Evolutionary conservation across 2,113 vertebrate species (phyloP).

Genomic region (Pavo muticus): DNA sequence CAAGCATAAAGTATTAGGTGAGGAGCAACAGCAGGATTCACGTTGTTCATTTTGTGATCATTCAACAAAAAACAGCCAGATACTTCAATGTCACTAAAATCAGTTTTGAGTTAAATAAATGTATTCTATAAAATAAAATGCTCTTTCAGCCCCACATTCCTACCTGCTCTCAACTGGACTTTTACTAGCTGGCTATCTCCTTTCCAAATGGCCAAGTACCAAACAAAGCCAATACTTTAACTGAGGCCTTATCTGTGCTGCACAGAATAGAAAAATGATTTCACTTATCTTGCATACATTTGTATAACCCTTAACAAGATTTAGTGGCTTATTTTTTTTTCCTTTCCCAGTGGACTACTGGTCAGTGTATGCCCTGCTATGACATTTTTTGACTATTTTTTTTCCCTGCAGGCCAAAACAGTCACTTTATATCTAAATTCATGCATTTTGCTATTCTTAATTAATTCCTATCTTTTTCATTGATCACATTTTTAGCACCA

Average conservation of each 20-base stretch:
- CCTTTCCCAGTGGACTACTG: neutral
- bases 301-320: neutral
- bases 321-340: fast-evolving
- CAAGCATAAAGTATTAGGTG: neutral
- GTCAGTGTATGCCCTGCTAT: neutral
- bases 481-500: neutral
- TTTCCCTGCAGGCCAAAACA: neutral
- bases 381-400: neutral
- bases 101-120: neutral
- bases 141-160: neutral
- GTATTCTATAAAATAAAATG: neutral
- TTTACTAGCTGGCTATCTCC: neutral
- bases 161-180: neutral
- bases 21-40: neutral
- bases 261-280: neutral
- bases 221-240: neutral
- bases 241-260: neutral
- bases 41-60: neutral
- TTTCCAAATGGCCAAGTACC: neutral
- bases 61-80: neutral
- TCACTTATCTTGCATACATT: neutral
- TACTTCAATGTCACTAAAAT: neutral
- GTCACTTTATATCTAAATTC: neutral
- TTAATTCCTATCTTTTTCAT: neutral
- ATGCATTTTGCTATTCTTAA: neutral